Percentiles rank a stretch among this genome's conserved stretches.
phyloP scores from a whole-genome alignment of 2,113 vertebrate genomes.

The Erythrolamprus reginae region DNA sequence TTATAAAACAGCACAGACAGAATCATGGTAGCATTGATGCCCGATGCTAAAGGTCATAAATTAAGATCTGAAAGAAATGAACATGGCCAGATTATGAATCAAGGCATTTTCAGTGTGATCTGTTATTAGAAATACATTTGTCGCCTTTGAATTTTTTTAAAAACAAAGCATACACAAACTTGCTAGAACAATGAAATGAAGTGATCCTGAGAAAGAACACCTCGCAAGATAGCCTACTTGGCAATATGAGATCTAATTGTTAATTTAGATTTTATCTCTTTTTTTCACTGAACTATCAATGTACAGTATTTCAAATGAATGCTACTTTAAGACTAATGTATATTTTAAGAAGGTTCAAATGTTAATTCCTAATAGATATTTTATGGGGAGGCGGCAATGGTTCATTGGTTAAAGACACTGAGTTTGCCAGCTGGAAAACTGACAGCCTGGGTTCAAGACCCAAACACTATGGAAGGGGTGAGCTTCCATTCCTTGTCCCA shows the following conservation, averaged over 20 bases:
- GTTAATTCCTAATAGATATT: background rate
- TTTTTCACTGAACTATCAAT: background rate
- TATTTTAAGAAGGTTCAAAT: background rate
- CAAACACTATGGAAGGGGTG: background rate
- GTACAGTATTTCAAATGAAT: background rate
- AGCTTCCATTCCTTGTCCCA: background rate
- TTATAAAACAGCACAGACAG: constrained; percentile 30
- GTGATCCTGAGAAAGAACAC: background rate
- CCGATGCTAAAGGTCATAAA: background rate
- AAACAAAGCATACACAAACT: background rate
- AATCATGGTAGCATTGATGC: constrained; percentile 28
- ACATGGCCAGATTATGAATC: background rate
- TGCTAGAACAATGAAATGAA: background rate
- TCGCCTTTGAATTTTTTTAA: background rate
- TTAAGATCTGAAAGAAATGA: background rate
- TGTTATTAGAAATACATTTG: background rate
- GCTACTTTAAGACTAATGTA: background rate
- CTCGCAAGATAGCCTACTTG: background rate
- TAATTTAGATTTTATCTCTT: background rate
- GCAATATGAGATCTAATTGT: background rate
- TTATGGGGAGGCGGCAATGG: background rate
- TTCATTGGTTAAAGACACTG: background rate
- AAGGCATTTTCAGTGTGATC: background rate
- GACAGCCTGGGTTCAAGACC: too few species aligned
- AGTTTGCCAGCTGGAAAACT: background rate